Base-by-base conservation (phyloP, 2,888 invertebrate species). In the Sceliomorpha sp. region DNA sequence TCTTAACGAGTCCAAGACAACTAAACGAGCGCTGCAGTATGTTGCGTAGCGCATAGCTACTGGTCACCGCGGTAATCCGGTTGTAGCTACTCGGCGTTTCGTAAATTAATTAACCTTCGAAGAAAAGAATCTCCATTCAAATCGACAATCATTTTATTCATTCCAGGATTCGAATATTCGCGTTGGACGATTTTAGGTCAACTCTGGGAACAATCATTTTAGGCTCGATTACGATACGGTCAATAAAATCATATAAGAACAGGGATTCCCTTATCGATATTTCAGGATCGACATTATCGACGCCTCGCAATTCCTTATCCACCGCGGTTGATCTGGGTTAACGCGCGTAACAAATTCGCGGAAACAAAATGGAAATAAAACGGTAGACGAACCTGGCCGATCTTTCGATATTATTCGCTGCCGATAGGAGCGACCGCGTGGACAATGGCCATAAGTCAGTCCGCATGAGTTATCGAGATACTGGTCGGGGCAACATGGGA, bases 401-500 rank as follows among this genome's bases (percentile, higher is more conserved):
- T 70, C 67, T 70, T n/a, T 67, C 64, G 71, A 70, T 64, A 51
- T n/a, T n/a, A 67, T 59, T 59, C 72, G 72, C 72, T 66, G 63
- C 56, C 70, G 73, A 75, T 67, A 67, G 55, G 59, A 47, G 59
- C 42, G 42, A n/a, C 67, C 39, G 48, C 48, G 31, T 67, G 82
- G 78, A 80, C 79, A 81, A 83, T 83, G 76, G 77, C 76, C 75
- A 79, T 76, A 80, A 77, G 78, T 80, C 75, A 73, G 76, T 58
- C 72, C 72, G 75, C 81, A 80, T 82, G 78, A 82, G 75, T 82
- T 82, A 82, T 74, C 73, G 79, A 77, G 73, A 73, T 64, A 78
- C 73, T 69, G 69, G 62, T 44, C 71, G 45, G 45, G 34, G 48
- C 60, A 68, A 73, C 71, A 71, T 56, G 63, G 39, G 44, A 42